phyloP scores from a whole-genome alignment of 37 sponge, comb jelly and placozoan species.

The Amphimedon queenslandica region DNA sequence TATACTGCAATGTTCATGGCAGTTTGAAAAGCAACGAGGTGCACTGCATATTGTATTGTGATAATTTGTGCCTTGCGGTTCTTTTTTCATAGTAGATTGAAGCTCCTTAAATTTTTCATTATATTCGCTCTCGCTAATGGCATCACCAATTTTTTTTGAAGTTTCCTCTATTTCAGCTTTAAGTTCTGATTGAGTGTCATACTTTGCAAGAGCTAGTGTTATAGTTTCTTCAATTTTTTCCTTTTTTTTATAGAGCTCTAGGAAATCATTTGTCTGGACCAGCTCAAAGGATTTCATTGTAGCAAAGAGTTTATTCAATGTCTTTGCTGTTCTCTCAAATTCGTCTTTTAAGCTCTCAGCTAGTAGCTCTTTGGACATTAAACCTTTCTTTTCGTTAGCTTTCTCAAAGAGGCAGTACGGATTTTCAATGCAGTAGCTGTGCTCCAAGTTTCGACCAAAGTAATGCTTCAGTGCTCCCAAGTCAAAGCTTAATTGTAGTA shows the following conservation, averaged over 20 bases:
- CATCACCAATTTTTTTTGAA: constrained; percentile 5
- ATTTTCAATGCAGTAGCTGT: constrained; percentile 39
- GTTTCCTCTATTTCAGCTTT: background rate
- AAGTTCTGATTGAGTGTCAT: constrained; percentile 2
- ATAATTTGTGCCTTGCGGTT: background rate
- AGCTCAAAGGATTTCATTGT: background rate
- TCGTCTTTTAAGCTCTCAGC: background rate
- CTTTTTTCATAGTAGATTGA: background rate
- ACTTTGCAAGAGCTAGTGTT: background rate
- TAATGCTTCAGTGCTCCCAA: constrained; percentile 10
- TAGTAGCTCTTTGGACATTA: background rate
- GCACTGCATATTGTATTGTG: constrained; percentile 44
- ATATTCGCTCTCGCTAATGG: background rate
- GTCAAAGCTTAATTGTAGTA: constrained; percentile 9
- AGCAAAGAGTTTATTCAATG: background rate
- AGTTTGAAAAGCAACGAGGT: constrained; percentile 23
- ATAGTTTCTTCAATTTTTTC: constrained; percentile 16
- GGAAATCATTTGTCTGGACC: constrained; percentile 23
- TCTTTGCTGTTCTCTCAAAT: constrained; percentile 6
- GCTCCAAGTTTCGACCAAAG: constrained; percentile 9
- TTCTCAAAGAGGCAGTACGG: constrained; percentile 47
- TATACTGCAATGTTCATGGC: constrained; percentile 21
- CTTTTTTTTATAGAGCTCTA: constrained; percentile 17
- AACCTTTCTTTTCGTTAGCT: background rate
- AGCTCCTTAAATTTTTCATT: background rate